These are phyloP conservation scores for Xiphophorus couchianus DNA, from an alignment of 2,113 vertebrate genomes.

Conservation along the genomic window DNA sequence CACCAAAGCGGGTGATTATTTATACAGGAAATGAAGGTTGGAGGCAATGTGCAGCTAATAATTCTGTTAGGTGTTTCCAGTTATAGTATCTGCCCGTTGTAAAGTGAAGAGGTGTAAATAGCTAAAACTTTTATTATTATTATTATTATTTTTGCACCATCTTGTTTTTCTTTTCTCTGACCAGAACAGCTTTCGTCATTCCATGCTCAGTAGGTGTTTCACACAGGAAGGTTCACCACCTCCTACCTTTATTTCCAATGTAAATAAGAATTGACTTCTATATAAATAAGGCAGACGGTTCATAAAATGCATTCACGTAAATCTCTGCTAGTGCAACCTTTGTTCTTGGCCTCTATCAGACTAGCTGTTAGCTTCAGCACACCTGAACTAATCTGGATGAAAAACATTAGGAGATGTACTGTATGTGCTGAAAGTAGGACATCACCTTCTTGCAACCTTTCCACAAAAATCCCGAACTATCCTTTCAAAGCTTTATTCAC, in stretches of 20 bases:
- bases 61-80: not conserved
- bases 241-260: not conserved
- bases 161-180: not conserved
- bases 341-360: not conserved
- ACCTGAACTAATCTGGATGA: not conserved
- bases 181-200: not conserved
- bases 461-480: not conserved
- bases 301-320: not conserved
- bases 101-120: not conserved
- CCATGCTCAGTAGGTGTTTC: not conserved
- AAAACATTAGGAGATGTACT: not conserved
- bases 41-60: not conserved
- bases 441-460: not conserved
- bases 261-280: not conserved
- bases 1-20: too few relatives aligned
- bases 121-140: too few relatives aligned
- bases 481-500: conserved; percentile 1
- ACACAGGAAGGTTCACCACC: not conserved
- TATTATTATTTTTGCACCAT: not conserved
- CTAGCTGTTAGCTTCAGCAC: not conserved
- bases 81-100: not conserved
- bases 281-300: not conserved
- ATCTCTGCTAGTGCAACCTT: not conserved
- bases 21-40: too few relatives aligned
- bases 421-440: not conserved